Conservation (phyloP, 2,113 vertebrate species). For the Leptobrachium leishanense region DNA sequence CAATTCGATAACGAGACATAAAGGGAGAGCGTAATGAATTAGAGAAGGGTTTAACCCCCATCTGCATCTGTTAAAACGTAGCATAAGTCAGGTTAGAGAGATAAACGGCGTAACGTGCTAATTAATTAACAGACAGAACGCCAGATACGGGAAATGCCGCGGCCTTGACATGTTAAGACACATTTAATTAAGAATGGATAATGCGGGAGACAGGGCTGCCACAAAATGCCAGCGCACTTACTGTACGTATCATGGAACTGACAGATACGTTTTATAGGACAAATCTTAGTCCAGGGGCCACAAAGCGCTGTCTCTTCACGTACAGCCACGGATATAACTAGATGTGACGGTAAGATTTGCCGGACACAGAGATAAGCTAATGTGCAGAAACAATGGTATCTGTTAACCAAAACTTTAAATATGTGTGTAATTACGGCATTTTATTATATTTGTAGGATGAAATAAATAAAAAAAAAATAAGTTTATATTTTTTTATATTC, state of each 20-base stretch:
- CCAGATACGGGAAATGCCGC: conserved; percentile 1
- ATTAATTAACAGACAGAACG: background rate
- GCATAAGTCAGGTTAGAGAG: too few relatives aligned
- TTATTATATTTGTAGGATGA: too few relatives aligned
- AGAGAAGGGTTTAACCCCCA: too few relatives aligned
- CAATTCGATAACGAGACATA: too few relatives aligned
- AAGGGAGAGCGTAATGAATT: too few relatives aligned
- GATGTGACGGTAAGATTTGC: conserved; percentile 1
- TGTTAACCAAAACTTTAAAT: background rate
- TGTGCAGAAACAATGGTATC: background rate
- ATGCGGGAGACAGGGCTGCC: conserved; percentile 26
- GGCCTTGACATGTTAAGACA: conserved; percentile 17
- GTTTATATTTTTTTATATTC: too few relatives aligned
- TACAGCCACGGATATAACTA: conserved; percentile 9
- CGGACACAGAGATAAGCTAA: background rate
- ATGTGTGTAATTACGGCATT: too few relatives aligned
- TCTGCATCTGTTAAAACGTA: too few relatives aligned
- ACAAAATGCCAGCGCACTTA: conserved; percentile 14
- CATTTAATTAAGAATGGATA: conserved; percentile 23
- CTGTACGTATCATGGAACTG: conserved; percentile 34
- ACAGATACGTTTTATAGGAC: conserved; percentile 31
- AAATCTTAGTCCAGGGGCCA: conserved; percentile 21
- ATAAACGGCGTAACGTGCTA: too few relatives aligned
- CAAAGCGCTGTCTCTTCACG: conserved; percentile 8
- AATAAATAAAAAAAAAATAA: too few relatives aligned